A percentile compares a stretch with the other conserved stretches of the same genome.
Evolutionary conservation across 2,888 invertebrate genomes (phyloP).

Genomic region (Therioaphis trifolii): DNA sequence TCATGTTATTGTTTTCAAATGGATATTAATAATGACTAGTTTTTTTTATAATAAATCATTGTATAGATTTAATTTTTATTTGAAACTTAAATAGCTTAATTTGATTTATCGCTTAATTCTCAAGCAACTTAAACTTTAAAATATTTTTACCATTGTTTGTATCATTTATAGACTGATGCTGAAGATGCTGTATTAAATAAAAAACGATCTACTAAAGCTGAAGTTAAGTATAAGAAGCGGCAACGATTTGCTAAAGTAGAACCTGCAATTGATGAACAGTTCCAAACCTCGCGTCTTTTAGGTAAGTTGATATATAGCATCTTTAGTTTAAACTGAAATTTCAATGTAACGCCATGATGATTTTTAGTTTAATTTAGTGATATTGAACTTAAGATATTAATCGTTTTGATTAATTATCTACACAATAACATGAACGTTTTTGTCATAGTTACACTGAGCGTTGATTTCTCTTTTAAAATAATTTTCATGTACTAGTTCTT

Average conservation of each 20-base stretch:
- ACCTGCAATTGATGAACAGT: constrained; percentile 93
- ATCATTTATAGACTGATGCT: constrained; percentile 79
- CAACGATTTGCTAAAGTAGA: constrained; percentile 96
- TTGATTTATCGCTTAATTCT: background rate
- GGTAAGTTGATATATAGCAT: constrained; percentile 72
- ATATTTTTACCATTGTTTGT: background rate
- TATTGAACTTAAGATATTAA: constrained; percentile 57
- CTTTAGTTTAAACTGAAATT: background rate
- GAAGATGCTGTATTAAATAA: constrained; percentile 95
- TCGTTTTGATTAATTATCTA: constrained; percentile 57
- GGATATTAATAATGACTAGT: too few species aligned
- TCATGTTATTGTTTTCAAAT: too few species aligned
- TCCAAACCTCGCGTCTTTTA: constrained; percentile 93
- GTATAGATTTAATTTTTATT: too few species aligned
- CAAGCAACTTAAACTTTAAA: background rate
- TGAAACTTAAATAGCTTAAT: too few species aligned
- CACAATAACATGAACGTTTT: constrained; percentile 66
- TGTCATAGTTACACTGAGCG: constrained; percentile 93
- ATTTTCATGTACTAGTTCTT: background rate
- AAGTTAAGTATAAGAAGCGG: constrained; percentile 90
- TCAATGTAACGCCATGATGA: constrained; percentile 27
- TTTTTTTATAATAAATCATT: too few species aligned
- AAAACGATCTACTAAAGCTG: constrained; percentile 92
- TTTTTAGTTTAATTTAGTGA: constrained; percentile 26
- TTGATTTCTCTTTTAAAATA: constrained; percentile 46